Conservation (phyloP, 2,797 vertebrate species). For the Hippoglossus hippoglossus region DNA sequence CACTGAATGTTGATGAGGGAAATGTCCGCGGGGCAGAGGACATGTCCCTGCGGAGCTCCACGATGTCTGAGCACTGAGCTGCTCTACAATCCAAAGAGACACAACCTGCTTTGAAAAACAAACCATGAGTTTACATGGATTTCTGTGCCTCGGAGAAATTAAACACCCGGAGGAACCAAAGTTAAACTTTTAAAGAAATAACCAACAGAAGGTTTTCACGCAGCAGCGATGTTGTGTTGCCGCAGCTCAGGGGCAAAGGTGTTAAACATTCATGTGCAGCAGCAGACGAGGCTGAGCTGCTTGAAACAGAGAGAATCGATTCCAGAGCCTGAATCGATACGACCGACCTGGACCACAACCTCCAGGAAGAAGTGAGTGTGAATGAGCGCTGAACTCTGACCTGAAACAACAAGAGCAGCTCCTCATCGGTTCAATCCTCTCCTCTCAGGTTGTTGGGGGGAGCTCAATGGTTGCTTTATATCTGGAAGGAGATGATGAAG, state of each 20-base stretch:
- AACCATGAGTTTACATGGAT: conserved; percentile 11
- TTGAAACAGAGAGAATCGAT: conserved; percentile 8
- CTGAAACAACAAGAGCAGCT: conserved; percentile 7
- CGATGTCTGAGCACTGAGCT: neutral
- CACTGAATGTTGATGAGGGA: conserved; percentile 44
- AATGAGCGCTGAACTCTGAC: conserved; percentile 20
- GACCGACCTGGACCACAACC: conserved; percentile 47
- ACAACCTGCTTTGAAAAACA: conserved; percentile 4
- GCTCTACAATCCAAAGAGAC: neutral
- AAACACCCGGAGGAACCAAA: conserved; percentile 23
- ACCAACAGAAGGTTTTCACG: neutral
- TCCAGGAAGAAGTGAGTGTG: conserved; percentile 14
- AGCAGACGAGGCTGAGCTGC: conserved; percentile 42
- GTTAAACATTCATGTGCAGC: conserved; percentile 60
- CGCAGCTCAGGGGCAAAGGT: conserved; percentile 45
- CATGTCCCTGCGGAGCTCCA: neutral
- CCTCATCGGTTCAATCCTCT: too few relatives aligned
- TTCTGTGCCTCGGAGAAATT: conserved; percentile 22
- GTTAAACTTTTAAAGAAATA: conserved; percentile 16
- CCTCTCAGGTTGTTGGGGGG: too few relatives aligned
- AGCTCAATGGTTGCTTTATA: too few relatives aligned
- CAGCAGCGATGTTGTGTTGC: conserved; percentile 5
- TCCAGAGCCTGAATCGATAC: conserved; percentile 21
- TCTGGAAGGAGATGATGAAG: too few relatives aligned
- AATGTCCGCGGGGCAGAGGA: conserved; percentile 26